Conservation (phyloP, 92 coral and sea anemone species). For the Epizoanthus ramosus region DNA sequence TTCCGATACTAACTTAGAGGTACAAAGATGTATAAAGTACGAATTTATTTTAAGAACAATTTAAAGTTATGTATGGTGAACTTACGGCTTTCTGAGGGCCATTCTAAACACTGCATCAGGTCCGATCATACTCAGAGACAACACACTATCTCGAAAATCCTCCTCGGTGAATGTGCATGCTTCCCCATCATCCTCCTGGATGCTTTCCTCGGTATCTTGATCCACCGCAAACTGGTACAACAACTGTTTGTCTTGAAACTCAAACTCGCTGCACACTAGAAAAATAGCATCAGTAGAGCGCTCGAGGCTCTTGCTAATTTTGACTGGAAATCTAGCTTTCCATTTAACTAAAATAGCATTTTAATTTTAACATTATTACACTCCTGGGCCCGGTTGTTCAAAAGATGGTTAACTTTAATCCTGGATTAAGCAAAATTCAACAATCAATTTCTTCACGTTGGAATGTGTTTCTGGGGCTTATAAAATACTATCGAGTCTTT, state of each 20-base stretch:
- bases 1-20: too few species aligned
- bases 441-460: too few species aligned
- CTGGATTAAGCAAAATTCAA: too few species aligned
- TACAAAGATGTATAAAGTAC: too few species aligned
- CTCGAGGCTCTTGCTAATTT: background rate
- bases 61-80: background rate
- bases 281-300: background rate
- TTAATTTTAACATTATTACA: too few species aligned
- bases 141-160: slow-evolving; percentile 68
- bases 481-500: too few species aligned
- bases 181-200: slow-evolving; percentile 31
- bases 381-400: too few species aligned
- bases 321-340: too few species aligned
- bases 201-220: slow-evolving; percentile 11
- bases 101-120: slow-evolving; percentile 87
- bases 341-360: too few species aligned
- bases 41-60: too few species aligned
- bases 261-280: slow-evolving; percentile 67
- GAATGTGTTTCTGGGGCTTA: too few species aligned
- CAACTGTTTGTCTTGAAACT: slow-evolving; percentile 66
- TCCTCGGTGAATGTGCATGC: slow-evolving; percentile 52
- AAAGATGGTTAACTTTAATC: too few species aligned
- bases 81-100: slow-evolving; percentile 79
- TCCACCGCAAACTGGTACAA: slow-evolving; percentile 67
- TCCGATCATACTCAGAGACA: slow-evolving; percentile 70